Evolutionary conservation across 2,797 vertebrate genomes (phyloP), one percentile per base, ranked within the genome.

Genomic region (Cuniculus paca): DNA sequence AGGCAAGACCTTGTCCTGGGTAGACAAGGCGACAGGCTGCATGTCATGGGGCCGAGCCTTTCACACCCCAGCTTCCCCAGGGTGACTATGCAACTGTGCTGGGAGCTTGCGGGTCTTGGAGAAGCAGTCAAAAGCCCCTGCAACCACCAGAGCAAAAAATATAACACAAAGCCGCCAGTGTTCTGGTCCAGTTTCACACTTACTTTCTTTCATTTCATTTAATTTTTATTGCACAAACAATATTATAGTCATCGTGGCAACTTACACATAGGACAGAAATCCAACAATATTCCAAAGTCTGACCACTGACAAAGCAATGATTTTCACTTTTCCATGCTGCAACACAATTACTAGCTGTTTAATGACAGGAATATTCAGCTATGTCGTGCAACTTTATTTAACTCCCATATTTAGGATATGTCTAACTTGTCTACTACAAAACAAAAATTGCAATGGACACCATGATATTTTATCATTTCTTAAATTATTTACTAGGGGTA

Each of bases 131-230:
- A 31, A 34, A 24, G 34, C 10, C 34, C 26, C 60, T 56, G 42
- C 65, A 81, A 34, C 54, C 42, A 56, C 83, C 77, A 87, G 34
- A 70, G 61, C 77, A 93, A 80, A 87, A 42, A 50, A 9, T 24
- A 16, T 7, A 79, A 8, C 34, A 68, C 91, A 68, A 50, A 88
- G 54, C 56, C 52, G 48, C 63, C 58, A 68, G 48, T 26, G 54
- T 61, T 79, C 28, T 4, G 13, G 9, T 87, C 39, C 36, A 83
- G 84, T 48, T 90, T 95, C 72, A 90, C 78, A 65, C 16, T 83
- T 63, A 72, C 7, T 90, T 81, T 78, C 88, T 78, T 81, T 86
- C 45, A 89, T 77, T 89, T 92, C 85, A 82, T 80, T 95, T 54
- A 48, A 50, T 78, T 77, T 81, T 83, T 89, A 75, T 82, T 65